phyloP scores from a whole-genome alignment of 1,140 invertebrate species.

The Philaenus spumarius region DNA sequence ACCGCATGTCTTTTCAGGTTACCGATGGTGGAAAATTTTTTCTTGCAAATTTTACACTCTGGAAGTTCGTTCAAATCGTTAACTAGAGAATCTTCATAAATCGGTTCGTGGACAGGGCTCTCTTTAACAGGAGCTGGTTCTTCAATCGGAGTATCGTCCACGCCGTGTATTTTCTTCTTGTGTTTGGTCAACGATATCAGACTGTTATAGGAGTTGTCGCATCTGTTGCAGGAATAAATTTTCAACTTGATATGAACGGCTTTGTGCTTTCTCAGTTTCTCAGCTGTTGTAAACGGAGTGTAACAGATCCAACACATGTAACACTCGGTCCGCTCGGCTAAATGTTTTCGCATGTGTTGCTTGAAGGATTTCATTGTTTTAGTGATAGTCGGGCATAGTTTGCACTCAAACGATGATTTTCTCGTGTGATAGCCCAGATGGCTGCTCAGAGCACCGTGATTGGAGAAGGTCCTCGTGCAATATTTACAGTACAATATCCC shows the following conservation, averaged over 20 bases:
- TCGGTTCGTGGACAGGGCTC: too few species aligned
- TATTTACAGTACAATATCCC: constrained; percentile 8
- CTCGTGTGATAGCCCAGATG: constrained; percentile 42
- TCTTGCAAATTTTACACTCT: constrained; percentile 51
- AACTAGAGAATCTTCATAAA: too few species aligned
- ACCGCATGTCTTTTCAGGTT: constrained; percentile 31
- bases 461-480: constrained; percentile 31
- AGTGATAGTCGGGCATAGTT: constrained; percentile 49
- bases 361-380: constrained; percentile 46
- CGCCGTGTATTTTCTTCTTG: too few species aligned
- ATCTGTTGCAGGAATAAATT: constrained; percentile 53
- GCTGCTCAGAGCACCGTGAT: constrained; percentile 43
- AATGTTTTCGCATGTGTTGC: constrained; percentile 48
- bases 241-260: constrained; percentile 58
- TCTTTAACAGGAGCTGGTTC: too few species aligned
- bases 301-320: constrained; percentile 54
- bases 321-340: constrained; percentile 42
- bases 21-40: constrained; percentile 44
- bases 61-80: constrained; percentile 30
- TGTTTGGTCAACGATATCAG: too few species aligned
- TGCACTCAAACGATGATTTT: constrained; percentile 44
- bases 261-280: constrained; percentile 53
- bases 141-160: too few species aligned
- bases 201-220: constrained; percentile 51
- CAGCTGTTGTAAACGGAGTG: constrained; percentile 49